These are phyloP conservation scores for Apis mellifera DNA, from an alignment of 1,140 invertebrate species.

Conservation along the genomic window Amel_HAv3.1 CM009943.2:5052001-5052500, in stretches of 20 bases:
- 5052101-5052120: not conserved
- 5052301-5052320: not conserved
- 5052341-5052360: not conserved
- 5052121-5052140: not conserved
- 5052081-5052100: too few species aligned
- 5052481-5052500: not conserved
- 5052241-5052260: not conserved
- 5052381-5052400: conserved; percentile 1
- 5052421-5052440: not conserved
- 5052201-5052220: too few species aligned
- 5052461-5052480: not conserved
- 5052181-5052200: too few species aligned
- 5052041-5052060: too few species aligned
- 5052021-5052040: conserved; percentile 10
- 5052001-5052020: conserved; percentile 20
- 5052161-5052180: not conserved
- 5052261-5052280: not conserved
- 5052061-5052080: not conserved
- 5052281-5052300: not conserved
- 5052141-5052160: not conserved
- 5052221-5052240: not conserved
- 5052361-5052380: not conserved
- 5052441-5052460: not conserved
- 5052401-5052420: conserved; percentile 9
- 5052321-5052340: not conserved